Base-by-base conservation (phyloP, 2,888 invertebrate genomes). In the Dyspetes luteomarginatus region DNA sequence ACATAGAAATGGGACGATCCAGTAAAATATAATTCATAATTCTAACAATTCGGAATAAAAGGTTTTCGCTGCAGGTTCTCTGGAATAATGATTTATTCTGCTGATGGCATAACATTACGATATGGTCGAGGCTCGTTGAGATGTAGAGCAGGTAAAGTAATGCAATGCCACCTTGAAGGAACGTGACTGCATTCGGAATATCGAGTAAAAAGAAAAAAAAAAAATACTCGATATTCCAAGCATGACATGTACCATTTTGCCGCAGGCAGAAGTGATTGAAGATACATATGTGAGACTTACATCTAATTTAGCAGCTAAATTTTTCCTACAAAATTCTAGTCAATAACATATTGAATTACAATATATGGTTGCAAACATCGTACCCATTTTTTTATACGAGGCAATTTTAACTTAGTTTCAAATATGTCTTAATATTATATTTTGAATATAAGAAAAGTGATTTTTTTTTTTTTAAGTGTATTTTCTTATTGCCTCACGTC, bases 81-180 rank as follows among this genome's bases (percentile, higher is more conserved):
- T 71, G 71, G 56, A 24, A 55, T 64, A 64, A 56, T 64, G 71
- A 71, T 64, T 56, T 50, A 72, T 75, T 58, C 68, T 24, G 17
- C 28, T 30, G 12, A 12, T 50, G 28, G 15, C 43, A 41, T 1
- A 24, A 9, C 15, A 36, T 67, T 65, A 58, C 75, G 71, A 71
- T 65, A 75, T 30, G 7, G 15, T 15, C 41, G 22, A 67, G 75
- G 5, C 41, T 74, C 41, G 55, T 74, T 52, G 58, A 60, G 69
- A 80, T 80, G 71, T 75, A 48, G 80, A 80, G 58, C 80, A 71
- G 75, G 75, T 67, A 58, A 50, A 69, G 56, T 50, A 67, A 60
- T 71, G 65, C 75, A 71, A 60, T 76, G 28, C 52, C 62, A 76
- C 68, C 68, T 76, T 73, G 73, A 60, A 55, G 17, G 52, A 5